Evolutionary conservation across 2,113 vertebrate species (phyloP), one percentile per base, ranked within the genome.

Genomic region (Chionis minor): DNA sequence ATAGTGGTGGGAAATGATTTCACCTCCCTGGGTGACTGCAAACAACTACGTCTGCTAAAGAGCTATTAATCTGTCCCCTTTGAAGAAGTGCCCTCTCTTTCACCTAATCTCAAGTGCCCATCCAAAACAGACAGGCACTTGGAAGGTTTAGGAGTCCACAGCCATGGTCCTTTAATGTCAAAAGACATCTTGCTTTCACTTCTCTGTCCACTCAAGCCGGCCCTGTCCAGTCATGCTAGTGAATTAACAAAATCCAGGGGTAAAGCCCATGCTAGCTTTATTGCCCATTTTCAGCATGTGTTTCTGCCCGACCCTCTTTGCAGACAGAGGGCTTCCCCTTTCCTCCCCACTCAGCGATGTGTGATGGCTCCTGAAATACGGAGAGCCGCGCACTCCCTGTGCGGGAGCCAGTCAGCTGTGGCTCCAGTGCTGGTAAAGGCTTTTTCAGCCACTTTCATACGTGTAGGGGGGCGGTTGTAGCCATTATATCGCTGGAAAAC

Each of bases 1-100:
- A 96, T 92, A 92, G 89, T 40, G 83, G 52, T 94, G 94, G 92
- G 94, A 96, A 96, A 85, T 84, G 40, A 96, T 93, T 96, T 96
- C 92, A 88, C 89, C 93, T 94, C 92, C 84, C 82, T 0, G 28
- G 70, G 61, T 95, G 94, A 96, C 85, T 83, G 89, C 92, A 95
- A 95, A 94, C 79, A 88, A 67, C 82, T 61, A 59, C 4, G 3
- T 56, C 85, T 92, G 86, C 93, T 96, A 83, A 93, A 94, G 75
- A 92, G 75, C 85, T 92, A 96, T 93, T 95, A 86, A 92, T 94
- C 81, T 86, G 75, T 24, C 47, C 59, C n/a, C 62, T 95, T 72
- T 75, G 86, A 92, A 95, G 91, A 87, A 66, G 81, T 84, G 52
- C 42, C 49, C 55, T 81, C 70, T 89, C 86, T 89, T 90, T 93